These are phyloP conservation scores for Vombatus ursinus DNA, from an alignment of 2,113 vertebrate genomes.

Conservation along the genomic window DNA sequence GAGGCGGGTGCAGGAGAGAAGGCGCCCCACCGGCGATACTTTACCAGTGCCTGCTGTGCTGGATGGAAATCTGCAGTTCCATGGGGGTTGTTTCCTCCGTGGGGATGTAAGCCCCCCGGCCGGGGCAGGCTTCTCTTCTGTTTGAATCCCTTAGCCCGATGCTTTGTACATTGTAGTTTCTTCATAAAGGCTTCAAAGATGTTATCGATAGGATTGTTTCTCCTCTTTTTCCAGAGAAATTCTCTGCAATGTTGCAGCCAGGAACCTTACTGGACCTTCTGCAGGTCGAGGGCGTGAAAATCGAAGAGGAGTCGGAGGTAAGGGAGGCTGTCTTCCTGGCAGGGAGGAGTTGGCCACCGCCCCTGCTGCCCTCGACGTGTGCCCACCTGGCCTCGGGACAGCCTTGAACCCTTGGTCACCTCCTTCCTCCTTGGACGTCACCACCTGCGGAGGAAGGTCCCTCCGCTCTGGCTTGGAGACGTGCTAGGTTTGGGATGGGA, in stretches of 20 bases:
- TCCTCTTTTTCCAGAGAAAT: conserved; percentile 85
- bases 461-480: neutral
- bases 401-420: neutral
- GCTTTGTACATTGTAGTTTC: no score
- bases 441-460: no score
- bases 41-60: no score
- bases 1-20: no score
- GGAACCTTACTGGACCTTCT: conserved; percentile 90
- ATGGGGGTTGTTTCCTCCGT: no score
- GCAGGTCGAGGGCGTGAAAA: conserved; percentile 91
- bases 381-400: no score
- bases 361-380: neutral
- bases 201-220: neutral
- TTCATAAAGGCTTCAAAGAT: no score
- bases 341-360: neutral
- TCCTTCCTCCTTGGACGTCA: neutral
- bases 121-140: no score
- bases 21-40: no score
- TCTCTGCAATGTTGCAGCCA: conserved; percentile 85
- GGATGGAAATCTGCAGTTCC: no score
- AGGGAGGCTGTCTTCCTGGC: neutral
- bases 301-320: conserved; percentile 95
- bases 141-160: no score
- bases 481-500: neutral
- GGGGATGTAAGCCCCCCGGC: no score